A percentile compares a stretch with the other conserved stretches of the same genome.
phyloP scores from a whole-genome alignment of 2,797 vertebrate genomes.

The Anomalospiza imberbis region DNA sequence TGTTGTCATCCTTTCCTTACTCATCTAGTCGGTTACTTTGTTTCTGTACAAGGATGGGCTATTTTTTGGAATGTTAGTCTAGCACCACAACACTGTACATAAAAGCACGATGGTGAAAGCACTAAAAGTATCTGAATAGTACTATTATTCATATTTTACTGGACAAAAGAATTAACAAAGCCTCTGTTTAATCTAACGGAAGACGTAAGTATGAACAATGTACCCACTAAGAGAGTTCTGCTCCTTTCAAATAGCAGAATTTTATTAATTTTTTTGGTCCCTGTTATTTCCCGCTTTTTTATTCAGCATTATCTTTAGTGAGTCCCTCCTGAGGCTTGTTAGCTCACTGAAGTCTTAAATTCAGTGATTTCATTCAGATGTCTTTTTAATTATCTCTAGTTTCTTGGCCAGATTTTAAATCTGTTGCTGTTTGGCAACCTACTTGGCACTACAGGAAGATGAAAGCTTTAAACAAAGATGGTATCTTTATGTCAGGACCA shows the following conservation, averaged over 20 bases:
- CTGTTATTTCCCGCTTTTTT: neutral
- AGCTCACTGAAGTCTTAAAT: neutral
- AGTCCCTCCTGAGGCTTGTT: neutral
- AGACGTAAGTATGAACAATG: neutral
- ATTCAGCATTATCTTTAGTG: neutral
- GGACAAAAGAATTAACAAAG: neutral
- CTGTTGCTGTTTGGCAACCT: neutral
- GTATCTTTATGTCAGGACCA: neutral
- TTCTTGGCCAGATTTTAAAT: neutral
- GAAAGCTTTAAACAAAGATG: neutral
- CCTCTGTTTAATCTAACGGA: neutral
- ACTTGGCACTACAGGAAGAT: neutral
- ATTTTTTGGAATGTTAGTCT: neutral
- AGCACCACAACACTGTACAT: neutral
- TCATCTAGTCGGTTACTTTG: neutral
- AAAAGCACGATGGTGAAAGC: neutral
- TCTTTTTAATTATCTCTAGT: neutral
- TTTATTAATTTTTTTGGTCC: neutral
- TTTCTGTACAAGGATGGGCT: neutral
- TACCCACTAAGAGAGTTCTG: neutral
- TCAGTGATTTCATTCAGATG: neutral
- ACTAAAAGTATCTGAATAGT: neutral
- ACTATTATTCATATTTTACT: neutral
- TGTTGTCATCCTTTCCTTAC: neutral
- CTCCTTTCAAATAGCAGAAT: neutral